phyloP scores from a whole-genome alignment of 1,140 invertebrate genomes.

The Bombus sibiricus region DNA sequence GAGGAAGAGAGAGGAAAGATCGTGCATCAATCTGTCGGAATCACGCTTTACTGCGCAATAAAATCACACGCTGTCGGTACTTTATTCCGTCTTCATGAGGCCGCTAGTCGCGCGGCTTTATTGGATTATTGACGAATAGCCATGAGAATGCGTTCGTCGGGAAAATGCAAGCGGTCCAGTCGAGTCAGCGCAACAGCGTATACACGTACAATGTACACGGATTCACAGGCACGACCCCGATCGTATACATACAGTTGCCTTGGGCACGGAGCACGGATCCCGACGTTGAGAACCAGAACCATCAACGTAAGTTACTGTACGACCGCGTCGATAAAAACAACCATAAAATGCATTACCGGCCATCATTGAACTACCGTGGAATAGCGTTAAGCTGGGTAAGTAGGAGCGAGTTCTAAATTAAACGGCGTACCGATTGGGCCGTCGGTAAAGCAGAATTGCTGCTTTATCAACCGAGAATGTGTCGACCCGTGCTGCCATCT shows the following conservation, averaged over 20 bases:
- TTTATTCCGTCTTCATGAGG: slow-evolving; percentile 65
- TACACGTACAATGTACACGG: slow-evolving; percentile 24
- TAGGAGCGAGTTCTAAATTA: slow-evolving; percentile 73
- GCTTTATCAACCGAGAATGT: slow-evolving; percentile 64
- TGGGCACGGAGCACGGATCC: slow-evolving; percentile 11
- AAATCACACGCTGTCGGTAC: slow-evolving; percentile 66
- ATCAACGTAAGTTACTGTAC: slow-evolving; percentile 62
- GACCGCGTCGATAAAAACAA: slow-evolving; percentile 80
- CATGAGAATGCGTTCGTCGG: slow-evolving; percentile 49
- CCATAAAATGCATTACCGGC: slow-evolving; percentile 80
- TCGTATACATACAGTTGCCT: not conserved
- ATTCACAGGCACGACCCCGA: not conserved
- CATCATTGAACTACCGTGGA: slow-evolving; percentile 78
- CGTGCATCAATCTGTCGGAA: slow-evolving; percentile 71
- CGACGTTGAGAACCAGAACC: slow-evolving; percentile 59
- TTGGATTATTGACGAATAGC: slow-evolving; percentile 68
- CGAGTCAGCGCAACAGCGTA: slow-evolving; percentile 58
- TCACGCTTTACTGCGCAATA: slow-evolving; percentile 70
- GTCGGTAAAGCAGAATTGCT: slow-evolving; percentile 76
- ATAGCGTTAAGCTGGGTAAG: slow-evolving; percentile 72
- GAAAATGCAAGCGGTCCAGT: slow-evolving; percentile 60
- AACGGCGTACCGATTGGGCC: slow-evolving; percentile 66
- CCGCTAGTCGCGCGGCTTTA: slow-evolving; percentile 57
- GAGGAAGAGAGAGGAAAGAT: slow-evolving; percentile 20
- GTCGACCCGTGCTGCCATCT: slow-evolving; percentile 76